A percentile compares a stretch with the other conserved stretches of the same genome.
Conservation (phyloP, 2,888 invertebrate genomes). For the Pterostichus niger region DNA sequence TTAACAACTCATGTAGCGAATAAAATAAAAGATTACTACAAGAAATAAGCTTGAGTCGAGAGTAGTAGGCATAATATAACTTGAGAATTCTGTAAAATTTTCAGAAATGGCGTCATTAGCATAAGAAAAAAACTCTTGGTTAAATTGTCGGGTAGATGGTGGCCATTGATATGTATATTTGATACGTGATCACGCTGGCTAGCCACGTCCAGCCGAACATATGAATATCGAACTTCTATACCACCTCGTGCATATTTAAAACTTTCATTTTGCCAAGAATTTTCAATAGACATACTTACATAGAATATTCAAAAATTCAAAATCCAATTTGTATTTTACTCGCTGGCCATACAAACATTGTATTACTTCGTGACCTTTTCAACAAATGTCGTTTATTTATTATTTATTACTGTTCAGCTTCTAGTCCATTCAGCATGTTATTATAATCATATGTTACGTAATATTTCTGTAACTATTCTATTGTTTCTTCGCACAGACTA, state of each 20-base stretch:
- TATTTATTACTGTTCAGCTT: conserved; percentile 56
- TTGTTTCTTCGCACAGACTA: neutral
- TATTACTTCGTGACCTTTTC: conserved; percentile 65
- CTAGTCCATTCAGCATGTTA: conserved; percentile 13
- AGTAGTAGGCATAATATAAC: neutral
- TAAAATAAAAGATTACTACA: no score
- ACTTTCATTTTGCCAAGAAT: conserved; percentile 65
- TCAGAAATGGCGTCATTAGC: conserved; percentile 22
- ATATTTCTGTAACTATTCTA: conserved; percentile 6
- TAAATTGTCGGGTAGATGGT: conserved; percentile 15
- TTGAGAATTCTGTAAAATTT: conserved; percentile 30
- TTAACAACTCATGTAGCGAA: no score
- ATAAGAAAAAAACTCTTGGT: conserved; percentile 54
- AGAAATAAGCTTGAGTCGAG: no score
- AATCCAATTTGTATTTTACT: conserved; percentile 71
- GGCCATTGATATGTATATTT: conserved; percentile 66
- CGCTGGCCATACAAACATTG: conserved; percentile 51
- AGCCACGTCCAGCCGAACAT: conserved; percentile 51
- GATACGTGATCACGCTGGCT: conserved; percentile 63
- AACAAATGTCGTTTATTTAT: conserved; percentile 66
- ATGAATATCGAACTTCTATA: conserved; percentile 65
- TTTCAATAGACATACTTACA: conserved; percentile 69
- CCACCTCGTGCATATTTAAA: conserved; percentile 64
- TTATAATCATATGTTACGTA: conserved; percentile 26
- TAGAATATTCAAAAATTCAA: conserved; percentile 73